Conservation (phyloP, 1,140 invertebrate species). For the Drosophila prosaltans region DNA sequence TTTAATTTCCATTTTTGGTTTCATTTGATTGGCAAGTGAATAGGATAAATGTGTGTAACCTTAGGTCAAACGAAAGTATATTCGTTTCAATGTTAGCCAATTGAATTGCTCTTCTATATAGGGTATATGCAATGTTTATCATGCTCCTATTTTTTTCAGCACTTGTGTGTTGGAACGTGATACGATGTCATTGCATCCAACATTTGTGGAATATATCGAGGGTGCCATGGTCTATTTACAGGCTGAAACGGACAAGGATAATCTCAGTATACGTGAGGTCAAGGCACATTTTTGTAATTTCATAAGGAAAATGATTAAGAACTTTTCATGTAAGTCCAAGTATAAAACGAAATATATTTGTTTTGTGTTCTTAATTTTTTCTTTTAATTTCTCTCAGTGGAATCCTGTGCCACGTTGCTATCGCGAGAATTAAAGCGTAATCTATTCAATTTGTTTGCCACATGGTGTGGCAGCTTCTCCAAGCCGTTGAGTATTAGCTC, state of each 20-base stretch:
- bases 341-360: no score
- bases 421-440: slow-evolving; percentile 93
- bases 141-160: slow-evolving; percentile 84
- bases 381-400: slow-evolving; percentile 87
- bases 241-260: slow-evolving; percentile 95
- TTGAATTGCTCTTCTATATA: neutral
- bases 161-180: slow-evolving; percentile 92
- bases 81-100: no score
- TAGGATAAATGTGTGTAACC: neutral
- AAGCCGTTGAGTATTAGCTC: slow-evolving; percentile 83
- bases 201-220: slow-evolving; percentile 97
- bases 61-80: neutral
- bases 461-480: slow-evolving; percentile 95
- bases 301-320: slow-evolving; percentile 95
- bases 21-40: neutral
- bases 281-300: slow-evolving; percentile 97
- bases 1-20: neutral
- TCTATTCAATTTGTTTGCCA: slow-evolving; percentile 95
- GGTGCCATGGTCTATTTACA: slow-evolving; percentile 96
- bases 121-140: neutral
- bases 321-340: slow-evolving; percentile 90
- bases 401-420: slow-evolving; percentile 92
- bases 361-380: neutral
- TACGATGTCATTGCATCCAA: slow-evolving; percentile 91
- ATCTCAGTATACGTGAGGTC: slow-evolving; percentile 90